Percentiles rank a stretch among this genome's conserved stretches.
These are phyloP conservation scores for Falcunculus frontatus DNA, from an alignment of 2,113 vertebrate species.

Conservation along the genomic window DNA sequence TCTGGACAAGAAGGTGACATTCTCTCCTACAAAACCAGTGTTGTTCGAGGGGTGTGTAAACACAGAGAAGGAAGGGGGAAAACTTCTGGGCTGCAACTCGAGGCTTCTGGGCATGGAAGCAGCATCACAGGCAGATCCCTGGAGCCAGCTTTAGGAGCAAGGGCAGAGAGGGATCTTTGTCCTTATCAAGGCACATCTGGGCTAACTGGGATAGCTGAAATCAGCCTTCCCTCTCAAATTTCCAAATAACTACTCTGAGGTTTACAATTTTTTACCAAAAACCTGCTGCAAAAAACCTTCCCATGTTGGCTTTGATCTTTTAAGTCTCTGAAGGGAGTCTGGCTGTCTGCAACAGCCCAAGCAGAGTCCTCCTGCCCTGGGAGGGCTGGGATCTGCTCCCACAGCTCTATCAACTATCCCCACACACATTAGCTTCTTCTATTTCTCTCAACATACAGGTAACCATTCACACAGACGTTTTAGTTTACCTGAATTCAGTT, in stretches of 20 bases:
- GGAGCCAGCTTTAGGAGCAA: fast-evolving
- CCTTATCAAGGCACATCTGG: not conserved
- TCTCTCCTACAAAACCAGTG: not conserved
- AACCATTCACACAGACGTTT: not conserved
- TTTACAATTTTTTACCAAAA: not conserved
- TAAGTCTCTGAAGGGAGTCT: not conserved
- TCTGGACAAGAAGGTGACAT: not conserved
- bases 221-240: not conserved
- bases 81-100: fast-evolving
- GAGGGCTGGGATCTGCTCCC: not conserved
- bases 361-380: not conserved
- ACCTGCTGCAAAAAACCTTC: not conserved
- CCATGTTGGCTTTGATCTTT: not conserved
- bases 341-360: not conserved
- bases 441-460: fast-evolving
- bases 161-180: not conserved
- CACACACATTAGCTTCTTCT: fast-evolving
- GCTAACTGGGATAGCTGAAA: not conserved
- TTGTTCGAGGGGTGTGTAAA: not conserved
- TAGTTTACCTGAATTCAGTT: not conserved
- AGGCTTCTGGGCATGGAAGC: not conserved
- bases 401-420: fast-evolving
- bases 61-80: not conserved
- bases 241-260: not conserved
- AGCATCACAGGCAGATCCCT: not conserved